phyloP scores from a whole-genome alignment of 2,113 vertebrate genomes.

The Chaenocephalus aceratus region DNA sequence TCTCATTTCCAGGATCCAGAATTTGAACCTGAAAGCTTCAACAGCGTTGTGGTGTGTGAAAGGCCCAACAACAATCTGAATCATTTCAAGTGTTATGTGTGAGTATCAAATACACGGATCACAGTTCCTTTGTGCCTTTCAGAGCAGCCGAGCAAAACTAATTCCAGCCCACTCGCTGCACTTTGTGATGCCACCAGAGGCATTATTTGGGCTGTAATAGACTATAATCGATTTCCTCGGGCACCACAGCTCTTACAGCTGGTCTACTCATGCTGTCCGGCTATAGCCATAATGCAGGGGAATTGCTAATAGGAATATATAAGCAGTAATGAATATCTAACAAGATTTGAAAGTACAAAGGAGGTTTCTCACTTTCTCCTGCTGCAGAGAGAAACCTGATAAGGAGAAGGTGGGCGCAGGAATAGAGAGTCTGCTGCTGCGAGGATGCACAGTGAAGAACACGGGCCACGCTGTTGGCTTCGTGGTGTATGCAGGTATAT shows the following conservation, averaged over 20 bases:
- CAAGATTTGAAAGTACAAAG: constrained; percentile 65
- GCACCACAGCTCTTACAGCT: constrained; percentile 57
- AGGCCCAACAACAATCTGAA: constrained; percentile 92
- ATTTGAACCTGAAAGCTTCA: constrained; percentile 87
- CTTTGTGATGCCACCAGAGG: constrained; percentile 54
- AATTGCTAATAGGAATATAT: constrained; percentile 64
- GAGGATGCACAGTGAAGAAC: constrained; percentile 94
- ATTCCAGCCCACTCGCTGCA: constrained; percentile 62
- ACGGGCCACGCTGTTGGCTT: constrained; percentile 92
- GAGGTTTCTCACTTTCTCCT: constrained; percentile 59
- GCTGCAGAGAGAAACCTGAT: constrained; percentile 88
- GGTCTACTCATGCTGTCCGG: constrained; percentile 48
- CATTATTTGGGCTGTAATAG: constrained; percentile 66
- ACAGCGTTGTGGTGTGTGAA: constrained; percentile 88
- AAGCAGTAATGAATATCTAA: constrained; percentile 70
- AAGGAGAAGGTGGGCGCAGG: constrained; percentile 86
- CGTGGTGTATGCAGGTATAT: constrained; percentile 94
- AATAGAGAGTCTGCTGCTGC: constrained; percentile 92
- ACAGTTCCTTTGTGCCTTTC: constrained; percentile 42
- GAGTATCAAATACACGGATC: constrained; percentile 71
- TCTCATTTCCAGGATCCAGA: constrained; percentile 60
- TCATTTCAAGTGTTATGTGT: constrained; percentile 92
- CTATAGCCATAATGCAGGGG: constrained; percentile 47
- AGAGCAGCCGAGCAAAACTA: constrained; percentile 62
- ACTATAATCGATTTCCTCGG: constrained; percentile 72